Conservation (phyloP, 2,113 vertebrate species). For the Egretta garzetta region DNA sequence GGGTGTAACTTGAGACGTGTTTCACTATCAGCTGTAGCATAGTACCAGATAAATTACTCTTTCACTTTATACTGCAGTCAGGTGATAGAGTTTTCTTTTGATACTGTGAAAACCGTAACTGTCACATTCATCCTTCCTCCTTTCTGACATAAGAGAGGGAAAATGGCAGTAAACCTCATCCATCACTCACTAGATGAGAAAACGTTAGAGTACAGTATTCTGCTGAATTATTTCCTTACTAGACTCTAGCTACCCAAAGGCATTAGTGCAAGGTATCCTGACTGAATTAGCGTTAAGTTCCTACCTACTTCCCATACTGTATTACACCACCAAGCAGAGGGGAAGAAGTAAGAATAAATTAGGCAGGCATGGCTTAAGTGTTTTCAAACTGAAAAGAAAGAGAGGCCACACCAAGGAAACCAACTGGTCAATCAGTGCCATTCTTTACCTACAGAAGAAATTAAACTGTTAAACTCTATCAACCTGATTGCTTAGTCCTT, state of each 20-base stretch:
- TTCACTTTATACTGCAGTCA: background rate
- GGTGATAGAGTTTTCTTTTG: background rate
- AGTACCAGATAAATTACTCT: background rate
- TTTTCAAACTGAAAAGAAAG: background rate
- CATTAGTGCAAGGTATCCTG: background rate
- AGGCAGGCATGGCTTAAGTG: background rate
- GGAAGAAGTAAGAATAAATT: background rate
- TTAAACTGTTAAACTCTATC: background rate
- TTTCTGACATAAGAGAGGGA: background rate
- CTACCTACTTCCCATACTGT: background rate
- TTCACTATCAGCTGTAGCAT: background rate
- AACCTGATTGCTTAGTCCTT: background rate
- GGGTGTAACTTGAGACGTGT: background rate
- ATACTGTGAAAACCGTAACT: background rate
- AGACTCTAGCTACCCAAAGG: background rate
- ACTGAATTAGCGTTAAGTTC: background rate
- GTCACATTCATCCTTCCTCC: background rate
- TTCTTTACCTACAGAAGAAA: background rate
- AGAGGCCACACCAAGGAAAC: background rate
- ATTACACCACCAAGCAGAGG: background rate
- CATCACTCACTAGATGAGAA: background rate
- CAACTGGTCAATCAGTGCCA: background rate
- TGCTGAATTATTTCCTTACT: background rate
- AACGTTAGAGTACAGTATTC: background rate
- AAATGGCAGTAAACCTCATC: background rate